phyloP scores from a whole-genome alignment of 1,140 invertebrate species.

The Drosophila chauvacae region DNA sequence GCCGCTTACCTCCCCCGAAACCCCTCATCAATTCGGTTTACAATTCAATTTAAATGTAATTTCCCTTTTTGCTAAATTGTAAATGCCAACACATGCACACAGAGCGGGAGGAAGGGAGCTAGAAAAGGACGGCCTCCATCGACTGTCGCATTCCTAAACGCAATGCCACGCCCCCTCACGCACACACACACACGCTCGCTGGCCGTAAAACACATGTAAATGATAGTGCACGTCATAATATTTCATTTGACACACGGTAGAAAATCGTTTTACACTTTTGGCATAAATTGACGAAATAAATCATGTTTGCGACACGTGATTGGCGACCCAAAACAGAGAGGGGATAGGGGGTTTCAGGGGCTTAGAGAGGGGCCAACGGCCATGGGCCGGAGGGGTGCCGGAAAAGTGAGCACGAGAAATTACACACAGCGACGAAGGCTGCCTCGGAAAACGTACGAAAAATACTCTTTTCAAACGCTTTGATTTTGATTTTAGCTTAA shows the following conservation, averaged over 20 bases:
- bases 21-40: conserved; percentile 58
- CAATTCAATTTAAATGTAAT: conserved; percentile 82
- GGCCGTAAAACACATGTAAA: conserved; percentile 52
- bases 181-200: conserved; percentile 3
- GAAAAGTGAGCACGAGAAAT: conserved; percentile 42
- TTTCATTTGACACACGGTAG: conserved; percentile 68
- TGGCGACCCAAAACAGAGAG: conserved; percentile 34
- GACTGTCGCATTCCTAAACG: conserved; percentile 50
- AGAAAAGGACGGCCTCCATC: conserved; percentile 7
- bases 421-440: conserved; percentile 8
- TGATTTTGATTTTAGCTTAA: neutral
- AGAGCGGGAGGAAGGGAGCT: conserved; percentile 3
- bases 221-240: conserved; percentile 68
- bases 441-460: conserved; percentile 6
- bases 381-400: conserved; percentile 7
- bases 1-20: neutral
- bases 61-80: conserved; percentile 75
- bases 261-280: conserved; percentile 72
- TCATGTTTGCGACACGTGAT: conserved; percentile 74
- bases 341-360: neutral
- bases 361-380: neutral
- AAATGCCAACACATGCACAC: conserved; percentile 36
- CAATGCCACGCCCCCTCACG: conserved; percentile 49
- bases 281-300: conserved; percentile 81
- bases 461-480: neutral